phyloP scores from a whole-genome alignment of 2,797 vertebrate genomes.

The Peromyscus nudipes region DNA sequence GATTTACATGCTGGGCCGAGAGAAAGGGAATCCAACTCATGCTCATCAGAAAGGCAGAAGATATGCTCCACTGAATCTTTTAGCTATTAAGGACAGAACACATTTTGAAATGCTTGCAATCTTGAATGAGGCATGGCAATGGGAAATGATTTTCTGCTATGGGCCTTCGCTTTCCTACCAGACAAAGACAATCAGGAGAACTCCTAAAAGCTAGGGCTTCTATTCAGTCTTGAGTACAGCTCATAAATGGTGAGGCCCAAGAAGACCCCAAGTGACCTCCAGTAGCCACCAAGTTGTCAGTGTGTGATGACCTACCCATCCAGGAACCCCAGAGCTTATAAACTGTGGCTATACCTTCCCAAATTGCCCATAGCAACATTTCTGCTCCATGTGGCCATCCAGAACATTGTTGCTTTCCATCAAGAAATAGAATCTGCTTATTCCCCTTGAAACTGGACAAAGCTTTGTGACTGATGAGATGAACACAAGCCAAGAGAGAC shows the following conservation, averaged over 20 bases:
- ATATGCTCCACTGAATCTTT: constrained; percentile 13
- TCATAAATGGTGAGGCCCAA: neutral
- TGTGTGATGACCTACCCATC: neutral
- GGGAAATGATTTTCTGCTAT: constrained; percentile 38
- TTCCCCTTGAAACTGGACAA: neutral
- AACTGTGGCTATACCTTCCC: neutral
- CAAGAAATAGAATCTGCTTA: neutral
- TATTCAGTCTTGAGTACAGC: neutral
- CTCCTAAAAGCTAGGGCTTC: neutral
- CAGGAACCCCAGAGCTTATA: constrained; percentile 27
- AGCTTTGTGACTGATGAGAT: neutral
- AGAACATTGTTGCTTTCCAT: neutral
- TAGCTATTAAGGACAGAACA: constrained; percentile 37
- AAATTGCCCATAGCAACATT: neutral
- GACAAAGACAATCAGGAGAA: constrained; percentile 62
- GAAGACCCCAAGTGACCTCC: neutral
- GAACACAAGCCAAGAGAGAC: neutral
- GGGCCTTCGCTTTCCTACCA: constrained; percentile 57
- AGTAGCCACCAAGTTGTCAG: neutral
- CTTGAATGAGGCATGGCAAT: neutral
- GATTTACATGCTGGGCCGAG: neutral
- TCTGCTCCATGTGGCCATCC: neutral
- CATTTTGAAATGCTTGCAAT: constrained; percentile 41
- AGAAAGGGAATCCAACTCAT: neutral
- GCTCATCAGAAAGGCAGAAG: constrained; percentile 31